Conservation (phyloP, 2,888 invertebrate genomes). For the Pseudococcus jackbeardsleyi region DNA sequence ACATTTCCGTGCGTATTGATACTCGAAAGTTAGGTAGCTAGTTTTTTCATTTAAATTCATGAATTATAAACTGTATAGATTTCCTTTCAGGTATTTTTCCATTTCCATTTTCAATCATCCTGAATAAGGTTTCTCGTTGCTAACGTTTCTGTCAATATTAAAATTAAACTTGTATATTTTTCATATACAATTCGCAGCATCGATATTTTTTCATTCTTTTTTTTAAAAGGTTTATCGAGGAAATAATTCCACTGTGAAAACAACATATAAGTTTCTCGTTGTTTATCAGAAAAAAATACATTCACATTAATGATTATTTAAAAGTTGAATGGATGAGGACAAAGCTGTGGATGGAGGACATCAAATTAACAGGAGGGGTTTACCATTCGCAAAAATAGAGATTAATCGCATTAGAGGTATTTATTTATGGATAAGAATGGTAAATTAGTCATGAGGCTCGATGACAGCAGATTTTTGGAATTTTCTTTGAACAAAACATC, state of each 20-base stretch:
- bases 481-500: too few relatives aligned
- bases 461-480: too few relatives aligned
- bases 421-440: too few relatives aligned
- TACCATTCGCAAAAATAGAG: too few relatives aligned
- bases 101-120: background rate
- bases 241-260: background rate
- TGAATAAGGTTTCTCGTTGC: background rate
- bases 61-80: background rate
- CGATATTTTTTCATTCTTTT: background rate
- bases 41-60: background rate
- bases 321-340: too few relatives aligned
- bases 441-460: too few relatives aligned
- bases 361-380: too few relatives aligned
- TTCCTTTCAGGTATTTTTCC: background rate
- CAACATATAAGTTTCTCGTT: background rate
- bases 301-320: too few relatives aligned
- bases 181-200: background rate
- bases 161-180: background rate
- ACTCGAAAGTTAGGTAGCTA: background rate
- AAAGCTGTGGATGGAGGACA: too few relatives aligned
- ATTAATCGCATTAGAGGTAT: too few relatives aligned
- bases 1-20: background rate
- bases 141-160: background rate
- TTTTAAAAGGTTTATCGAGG: background rate
- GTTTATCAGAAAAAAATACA: too few relatives aligned